A percentile compares a stretch with the other conserved stretches of the same genome.
These are phyloP conservation scores for Caenorhabditis sulstoni DNA, from an alignment of 2,888 invertebrate genomes.

Conservation along the genomic window DNA sequence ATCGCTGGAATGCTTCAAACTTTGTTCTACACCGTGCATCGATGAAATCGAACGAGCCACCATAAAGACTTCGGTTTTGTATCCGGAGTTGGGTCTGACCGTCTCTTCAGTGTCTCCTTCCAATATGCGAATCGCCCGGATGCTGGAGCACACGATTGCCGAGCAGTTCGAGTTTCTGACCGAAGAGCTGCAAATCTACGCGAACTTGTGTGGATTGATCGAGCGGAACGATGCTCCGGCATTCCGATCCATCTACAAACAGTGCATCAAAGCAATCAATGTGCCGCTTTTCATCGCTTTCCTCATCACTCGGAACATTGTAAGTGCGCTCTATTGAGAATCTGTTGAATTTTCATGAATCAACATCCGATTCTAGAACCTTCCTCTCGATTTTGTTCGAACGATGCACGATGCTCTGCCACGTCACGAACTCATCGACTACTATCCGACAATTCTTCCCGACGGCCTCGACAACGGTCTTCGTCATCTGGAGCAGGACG, in stretches of 20 bases:
- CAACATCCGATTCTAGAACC: slow-evolving; percentile 52
- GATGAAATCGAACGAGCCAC: slow-evolving; percentile 39
- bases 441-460: slow-evolving; percentile 64
- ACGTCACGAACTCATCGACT: slow-evolving; percentile 71
- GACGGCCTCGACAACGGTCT: slow-evolving; percentile 62
- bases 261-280: slow-evolving; percentile 49
- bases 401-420: slow-evolving; percentile 70
- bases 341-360: background rate
- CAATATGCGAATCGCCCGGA: slow-evolving; percentile 26
- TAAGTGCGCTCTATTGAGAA: slow-evolving; percentile 40
- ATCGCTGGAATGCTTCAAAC: slow-evolving; percentile 44
- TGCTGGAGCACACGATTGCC: background rate
- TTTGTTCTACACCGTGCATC: background rate
- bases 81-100: background rate
- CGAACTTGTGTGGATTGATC: slow-evolving; percentile 39
- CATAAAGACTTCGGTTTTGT: slow-evolving; percentile 28
- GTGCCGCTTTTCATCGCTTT: slow-evolving; percentile 62
- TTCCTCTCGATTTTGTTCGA: slow-evolving; percentile 45
- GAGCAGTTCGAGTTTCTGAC: slow-evolving; percentile 26
- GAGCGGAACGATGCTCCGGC: slow-evolving; percentile 12
- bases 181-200: slow-evolving; percentile 47
- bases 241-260: slow-evolving; percentile 37
- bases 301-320: slow-evolving; percentile 45
- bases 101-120: background rate
- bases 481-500: slow-evolving; percentile 68